phyloP scores from a whole-genome alignment of 2,113 vertebrate genomes.

The Ellobius talpinus region DNA sequence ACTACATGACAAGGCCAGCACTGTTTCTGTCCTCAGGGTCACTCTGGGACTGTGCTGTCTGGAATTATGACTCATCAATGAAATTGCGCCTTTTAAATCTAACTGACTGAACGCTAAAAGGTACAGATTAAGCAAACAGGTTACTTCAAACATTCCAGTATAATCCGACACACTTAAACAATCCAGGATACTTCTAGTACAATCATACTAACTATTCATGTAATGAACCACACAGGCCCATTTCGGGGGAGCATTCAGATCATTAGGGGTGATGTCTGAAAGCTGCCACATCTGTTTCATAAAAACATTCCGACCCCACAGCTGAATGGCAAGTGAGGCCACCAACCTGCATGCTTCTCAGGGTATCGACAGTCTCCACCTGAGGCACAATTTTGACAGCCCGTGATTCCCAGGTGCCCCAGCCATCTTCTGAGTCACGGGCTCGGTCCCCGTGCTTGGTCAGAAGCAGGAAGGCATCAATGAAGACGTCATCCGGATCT shows the following conservation, averaged over 20 bases:
- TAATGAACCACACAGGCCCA: not conserved
- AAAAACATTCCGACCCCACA: not conserved
- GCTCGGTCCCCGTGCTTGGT: conserved; percentile 91
- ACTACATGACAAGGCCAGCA: not conserved
- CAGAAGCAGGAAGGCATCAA: conserved; percentile 94
- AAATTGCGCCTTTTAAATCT: not conserved
- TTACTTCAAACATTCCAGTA: not conserved
- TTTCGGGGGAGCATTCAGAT: not conserved
- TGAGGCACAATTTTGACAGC: conserved; percentile 94
- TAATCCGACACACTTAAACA: not conserved
- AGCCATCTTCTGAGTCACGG: conserved; percentile 82
- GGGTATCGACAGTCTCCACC: conserved; percentile 95
- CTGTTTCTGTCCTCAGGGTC: not conserved
- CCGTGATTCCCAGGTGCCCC: conserved; percentile 92
- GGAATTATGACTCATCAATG: not conserved
- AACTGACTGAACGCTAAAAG: not conserved
- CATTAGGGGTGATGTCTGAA: not conserved
- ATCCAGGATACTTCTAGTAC: not conserved
- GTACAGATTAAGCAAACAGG: not conserved
- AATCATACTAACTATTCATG: not conserved
- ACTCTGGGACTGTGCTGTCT: not conserved
- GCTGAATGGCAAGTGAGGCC: rapidly evolving
- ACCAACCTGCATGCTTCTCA: conserved; percentile 94
- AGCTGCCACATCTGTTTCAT: not conserved
- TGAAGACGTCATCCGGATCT: conserved; percentile 92